A percentile compares a stretch with the other conserved stretches of the same genome.
These are phyloP conservation scores for Biston betularia DNA, from an alignment of 2,888 invertebrate species.

Conservation along the genomic window DNA sequence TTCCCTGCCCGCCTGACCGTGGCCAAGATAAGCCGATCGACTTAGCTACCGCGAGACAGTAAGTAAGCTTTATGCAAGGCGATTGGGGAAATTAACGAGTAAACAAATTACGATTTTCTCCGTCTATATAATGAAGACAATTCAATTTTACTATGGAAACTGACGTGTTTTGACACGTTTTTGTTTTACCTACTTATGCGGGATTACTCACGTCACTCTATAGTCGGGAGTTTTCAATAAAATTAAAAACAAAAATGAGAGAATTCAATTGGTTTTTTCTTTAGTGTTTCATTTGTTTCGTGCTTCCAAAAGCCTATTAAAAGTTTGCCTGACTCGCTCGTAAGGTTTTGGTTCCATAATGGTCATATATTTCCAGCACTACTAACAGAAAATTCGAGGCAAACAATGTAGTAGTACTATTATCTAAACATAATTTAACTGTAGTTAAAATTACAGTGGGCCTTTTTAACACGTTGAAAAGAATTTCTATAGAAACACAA, in stretches of 20 bases:
- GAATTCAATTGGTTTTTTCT: too few species aligned
- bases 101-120: neutral
- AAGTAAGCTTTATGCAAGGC: constrained; percentile 3
- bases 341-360: neutral
- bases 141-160: neutral
- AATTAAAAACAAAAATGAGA: too few species aligned
- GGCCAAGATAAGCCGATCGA: constrained; percentile 60
- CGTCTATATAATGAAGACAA: neutral
- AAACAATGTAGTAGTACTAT: neutral
- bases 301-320: too few species aligned
- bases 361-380: too few species aligned
- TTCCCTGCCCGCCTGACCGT: constrained; percentile 67
- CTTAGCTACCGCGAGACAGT: constrained; percentile 32
- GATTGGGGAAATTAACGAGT: neutral
- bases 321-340: too few species aligned
- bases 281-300: too few species aligned
- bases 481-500: too few species aligned
- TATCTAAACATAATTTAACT: neutral
- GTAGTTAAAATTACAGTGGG: neutral
- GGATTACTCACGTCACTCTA: too few species aligned
- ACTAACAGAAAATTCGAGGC: neutral
- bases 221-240: too few species aligned
- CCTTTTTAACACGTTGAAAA: too few species aligned
- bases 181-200: too few species aligned
- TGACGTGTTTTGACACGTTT: too few species aligned